phyloP scores from a whole-genome alignment of 2,113 vertebrate genomes.

The Actenoides hombroni region DNA sequence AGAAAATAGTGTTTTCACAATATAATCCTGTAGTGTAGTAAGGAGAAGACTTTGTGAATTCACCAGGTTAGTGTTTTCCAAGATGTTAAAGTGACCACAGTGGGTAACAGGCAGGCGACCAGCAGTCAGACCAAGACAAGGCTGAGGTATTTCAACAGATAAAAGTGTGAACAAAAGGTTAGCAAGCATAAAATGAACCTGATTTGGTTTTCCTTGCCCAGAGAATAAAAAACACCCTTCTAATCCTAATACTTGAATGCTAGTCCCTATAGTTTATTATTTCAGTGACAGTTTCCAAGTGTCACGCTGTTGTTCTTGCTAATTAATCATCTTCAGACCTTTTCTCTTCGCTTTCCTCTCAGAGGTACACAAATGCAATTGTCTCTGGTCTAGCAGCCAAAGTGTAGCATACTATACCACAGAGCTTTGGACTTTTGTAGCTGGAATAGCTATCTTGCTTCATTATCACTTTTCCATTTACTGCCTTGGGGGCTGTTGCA shows the following conservation, averaged over 20 bases:
- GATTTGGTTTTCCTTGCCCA: background rate
- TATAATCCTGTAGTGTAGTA: background rate
- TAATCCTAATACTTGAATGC: background rate
- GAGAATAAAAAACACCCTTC: background rate
- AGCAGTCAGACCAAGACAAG: background rate
- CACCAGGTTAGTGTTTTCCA: background rate
- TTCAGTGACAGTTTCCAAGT: background rate
- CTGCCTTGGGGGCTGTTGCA: background rate
- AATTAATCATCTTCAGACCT: background rate
- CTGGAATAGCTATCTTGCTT: background rate
- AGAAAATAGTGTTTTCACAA: rapidly evolving
- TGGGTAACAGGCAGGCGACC: background rate
- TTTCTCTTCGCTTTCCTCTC: background rate
- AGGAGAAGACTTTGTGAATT: background rate
- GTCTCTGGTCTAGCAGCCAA: background rate
- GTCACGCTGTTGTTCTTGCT: background rate
- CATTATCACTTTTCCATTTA: background rate
- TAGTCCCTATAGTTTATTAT: background rate
- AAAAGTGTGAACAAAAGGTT: background rate
- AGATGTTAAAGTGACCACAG: background rate
- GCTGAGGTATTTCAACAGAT: background rate
- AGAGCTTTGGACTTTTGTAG: background rate
- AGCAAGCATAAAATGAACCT: background rate
- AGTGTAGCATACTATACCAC: background rate
- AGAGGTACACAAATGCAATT: background rate